Conservation (phyloP, 2,888 invertebrate genomes). For the Crossocerus cetratus region DNA sequence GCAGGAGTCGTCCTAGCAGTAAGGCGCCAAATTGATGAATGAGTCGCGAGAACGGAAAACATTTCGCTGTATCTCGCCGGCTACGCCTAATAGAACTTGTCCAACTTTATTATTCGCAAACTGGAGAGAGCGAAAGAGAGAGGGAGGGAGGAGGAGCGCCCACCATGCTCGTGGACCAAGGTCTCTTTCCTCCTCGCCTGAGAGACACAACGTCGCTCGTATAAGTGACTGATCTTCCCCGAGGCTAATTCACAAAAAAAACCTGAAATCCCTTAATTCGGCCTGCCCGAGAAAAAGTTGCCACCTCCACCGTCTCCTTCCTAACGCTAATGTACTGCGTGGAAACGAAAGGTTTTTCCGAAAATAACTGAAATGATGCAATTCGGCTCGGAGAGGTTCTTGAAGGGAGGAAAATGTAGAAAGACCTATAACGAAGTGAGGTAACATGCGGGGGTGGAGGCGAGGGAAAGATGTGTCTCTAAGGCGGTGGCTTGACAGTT, state of each 20-base stretch:
- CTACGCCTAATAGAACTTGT: constrained; percentile 74
- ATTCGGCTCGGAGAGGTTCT: no score
- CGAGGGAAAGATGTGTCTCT: constrained; percentile 56
- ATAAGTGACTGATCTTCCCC: constrained; percentile 58
- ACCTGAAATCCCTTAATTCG: not conserved
- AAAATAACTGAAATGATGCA: no score
- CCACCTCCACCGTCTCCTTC: not conserved
- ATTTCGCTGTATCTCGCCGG: constrained; percentile 59
- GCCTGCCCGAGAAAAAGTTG: not conserved
- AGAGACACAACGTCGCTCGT: not conserved
- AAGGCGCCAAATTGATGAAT: constrained; percentile 72
- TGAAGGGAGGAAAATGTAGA: not conserved
- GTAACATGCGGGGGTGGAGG: constrained; percentile 23
- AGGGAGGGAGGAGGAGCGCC: no score
- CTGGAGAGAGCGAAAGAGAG: no score
- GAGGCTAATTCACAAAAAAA: constrained; percentile 36
- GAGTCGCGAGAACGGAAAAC: constrained; percentile 67
- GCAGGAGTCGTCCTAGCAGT: constrained; percentile 47
- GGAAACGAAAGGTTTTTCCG: no score
- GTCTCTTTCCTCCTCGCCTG: no score
- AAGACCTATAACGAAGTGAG: not conserved
- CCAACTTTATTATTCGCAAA: constrained; percentile 71
- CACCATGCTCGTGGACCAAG: no score
- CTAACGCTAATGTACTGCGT: no score
- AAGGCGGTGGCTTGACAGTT: constrained; percentile 66